phyloP scores from a whole-genome alignment of 1,140 invertebrate species.

The Apis mellifera region DNA sequence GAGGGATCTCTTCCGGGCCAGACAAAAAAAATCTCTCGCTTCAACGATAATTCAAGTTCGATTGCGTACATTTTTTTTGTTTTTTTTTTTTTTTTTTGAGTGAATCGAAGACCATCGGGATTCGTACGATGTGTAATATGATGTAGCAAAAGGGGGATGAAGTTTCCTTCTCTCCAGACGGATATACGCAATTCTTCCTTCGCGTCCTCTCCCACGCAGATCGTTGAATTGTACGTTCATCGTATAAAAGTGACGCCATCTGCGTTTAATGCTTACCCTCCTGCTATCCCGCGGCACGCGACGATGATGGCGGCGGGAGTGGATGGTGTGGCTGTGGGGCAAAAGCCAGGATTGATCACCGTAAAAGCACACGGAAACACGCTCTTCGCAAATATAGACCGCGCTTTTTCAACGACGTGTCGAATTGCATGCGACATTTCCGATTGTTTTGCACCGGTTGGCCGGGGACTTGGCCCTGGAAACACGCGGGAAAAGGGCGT shows the following conservation, averaged over 20 bases:
- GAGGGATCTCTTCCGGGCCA: constrained; percentile 7
- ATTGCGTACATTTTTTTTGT: constrained; percentile 12
- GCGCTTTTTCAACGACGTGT: constrained; percentile 60
- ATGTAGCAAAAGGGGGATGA: neutral
- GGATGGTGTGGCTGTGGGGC: constrained; percentile 26
- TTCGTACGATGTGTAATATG: neutral
- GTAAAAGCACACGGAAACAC: constrained; percentile 71
- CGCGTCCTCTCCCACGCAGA: constrained; percentile 31
- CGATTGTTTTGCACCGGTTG: constrained; percentile 46
- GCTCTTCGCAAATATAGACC: constrained; percentile 62
- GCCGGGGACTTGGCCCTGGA: constrained; percentile 15
- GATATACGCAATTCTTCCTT: neutral
- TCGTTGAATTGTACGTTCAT: constrained; percentile 31
- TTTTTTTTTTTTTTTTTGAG: neutral
- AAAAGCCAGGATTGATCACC: constrained; percentile 66
- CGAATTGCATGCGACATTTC: constrained; percentile 67
- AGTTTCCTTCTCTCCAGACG: constrained; percentile 11
- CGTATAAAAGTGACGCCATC: constrained; percentile 55
- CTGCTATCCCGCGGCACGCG: constrained; percentile 6
- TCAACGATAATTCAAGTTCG: constrained; percentile 44
- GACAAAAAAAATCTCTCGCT: constrained; percentile 52
- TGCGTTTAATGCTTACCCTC: constrained; percentile 51
- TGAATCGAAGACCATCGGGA: constrained; percentile 11
- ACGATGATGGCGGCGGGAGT: neutral
- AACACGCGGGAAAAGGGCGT: constrained; percentile 31